These are phyloP conservation scores for Dromiciops gliroides DNA, from an alignment of 2,113 vertebrate genomes.

Conservation along the genomic window DNA sequence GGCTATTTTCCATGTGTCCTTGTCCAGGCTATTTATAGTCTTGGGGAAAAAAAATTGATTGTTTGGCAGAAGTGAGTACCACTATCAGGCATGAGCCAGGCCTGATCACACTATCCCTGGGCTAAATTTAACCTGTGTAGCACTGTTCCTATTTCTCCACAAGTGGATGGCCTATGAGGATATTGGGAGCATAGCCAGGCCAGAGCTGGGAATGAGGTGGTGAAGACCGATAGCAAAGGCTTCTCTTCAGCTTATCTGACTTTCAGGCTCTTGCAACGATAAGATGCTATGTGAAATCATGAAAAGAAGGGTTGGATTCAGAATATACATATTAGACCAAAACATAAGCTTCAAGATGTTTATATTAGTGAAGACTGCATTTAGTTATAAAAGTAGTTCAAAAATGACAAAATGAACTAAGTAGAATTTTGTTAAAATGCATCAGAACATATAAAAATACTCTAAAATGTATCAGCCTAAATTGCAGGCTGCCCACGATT, in stretches of 20 bases:
- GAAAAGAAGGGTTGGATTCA: background rate
- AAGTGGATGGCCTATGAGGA: background rate
- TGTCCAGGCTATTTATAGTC: constrained; percentile 42
- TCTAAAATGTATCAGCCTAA: background rate
- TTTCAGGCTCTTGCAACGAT: background rate
- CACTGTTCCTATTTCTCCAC: constrained; percentile 24
- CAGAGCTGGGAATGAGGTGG: background rate
- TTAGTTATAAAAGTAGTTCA: background rate
- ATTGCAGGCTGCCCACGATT: background rate
- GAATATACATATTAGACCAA: constrained; percentile 20
- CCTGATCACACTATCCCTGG: background rate
- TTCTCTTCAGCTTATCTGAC: constrained; percentile 10
- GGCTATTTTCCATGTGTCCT: constrained; percentile 36
- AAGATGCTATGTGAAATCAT: background rate
- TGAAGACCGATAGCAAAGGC: constrained; percentile 13
- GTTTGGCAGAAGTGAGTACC: constrained; percentile 52
- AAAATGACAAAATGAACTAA: background rate
- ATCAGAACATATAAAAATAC: background rate
- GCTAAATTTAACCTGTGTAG: constrained; percentile 54
- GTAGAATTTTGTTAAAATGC: background rate
- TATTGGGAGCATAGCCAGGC: background rate
- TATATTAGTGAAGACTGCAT: constrained; percentile 7
- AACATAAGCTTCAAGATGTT: background rate
- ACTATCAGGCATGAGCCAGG: constrained; percentile 38
- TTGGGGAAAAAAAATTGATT: constrained; percentile 22